Evolutionary conservation across 2,113 vertebrate species (phyloP), one percentile per base, ranked within the genome.

Genomic region (Butastur rufipennis): DNA sequence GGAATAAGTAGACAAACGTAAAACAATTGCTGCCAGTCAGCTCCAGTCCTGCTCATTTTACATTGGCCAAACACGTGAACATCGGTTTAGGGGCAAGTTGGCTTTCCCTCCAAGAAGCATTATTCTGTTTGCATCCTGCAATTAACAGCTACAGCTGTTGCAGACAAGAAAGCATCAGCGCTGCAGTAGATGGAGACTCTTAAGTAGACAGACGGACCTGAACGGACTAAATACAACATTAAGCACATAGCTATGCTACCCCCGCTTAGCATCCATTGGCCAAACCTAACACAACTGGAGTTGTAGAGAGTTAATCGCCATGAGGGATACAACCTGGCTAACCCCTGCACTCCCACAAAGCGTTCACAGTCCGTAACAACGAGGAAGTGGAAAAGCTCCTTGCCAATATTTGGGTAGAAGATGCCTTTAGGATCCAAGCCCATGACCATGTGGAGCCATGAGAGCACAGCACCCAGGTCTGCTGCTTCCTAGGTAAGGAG

Each of bases 281-380:
- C 45, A 88, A 94, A 94, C 32, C 34, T 25, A 58, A 22, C 8
- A 34, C 5, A 19, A 36, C 1, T 2, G 3, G 48, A 22, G n/a
- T 11, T 48, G 16, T 2, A 27, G 36, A 50, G 59, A 90, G 53
- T 38, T 83, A 40, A 72, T 53, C 5, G 2, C 38, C 11, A 4
- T 2, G 4, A 66, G 29, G 48, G 10, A 56, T 2, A 71, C 45
- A 88, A 56, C 19, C 52, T 55, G 32, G 45, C 6, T 38, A 58
- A 85, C 16, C 16, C 36, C 43, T 43, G 53, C 34, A 16, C 45
- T 63, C 65, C 61, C 59, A 67, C 47, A 36, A 70, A 78, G 22
- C 2, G 0, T 21, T 65, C 45, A 12, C 0, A 3, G 68, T 17
- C 34, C 3, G 0, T 12, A 55, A 38, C 11, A 62, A 10, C 0